These are phyloP conservation scores for Coreoperca whiteheadi DNA, from an alignment of 2,113 vertebrate species.

Conservation along the genomic window DNA sequence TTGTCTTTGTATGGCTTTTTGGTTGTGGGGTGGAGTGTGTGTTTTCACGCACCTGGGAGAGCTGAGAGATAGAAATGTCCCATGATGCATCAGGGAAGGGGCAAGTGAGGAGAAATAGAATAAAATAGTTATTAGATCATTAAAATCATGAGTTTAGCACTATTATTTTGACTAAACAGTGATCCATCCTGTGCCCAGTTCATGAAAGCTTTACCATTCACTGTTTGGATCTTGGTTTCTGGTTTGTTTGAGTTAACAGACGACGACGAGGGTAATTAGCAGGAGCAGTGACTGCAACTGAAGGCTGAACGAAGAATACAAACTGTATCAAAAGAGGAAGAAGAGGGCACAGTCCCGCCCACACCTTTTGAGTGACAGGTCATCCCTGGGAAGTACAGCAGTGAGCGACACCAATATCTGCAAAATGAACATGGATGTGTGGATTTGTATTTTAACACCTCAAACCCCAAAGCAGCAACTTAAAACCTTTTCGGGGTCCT, in stretches of 20 bases:
- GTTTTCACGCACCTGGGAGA: constrained; percentile 78
- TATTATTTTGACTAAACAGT: neutral
- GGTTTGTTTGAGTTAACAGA: constrained; percentile 1
- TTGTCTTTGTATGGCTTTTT: constrained; percentile 1
- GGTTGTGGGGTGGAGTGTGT: constrained; percentile 2
- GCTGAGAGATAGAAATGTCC: constrained; percentile 64
- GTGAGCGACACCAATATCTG: neutral
- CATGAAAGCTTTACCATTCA: constrained; percentile 15
- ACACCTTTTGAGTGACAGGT: constrained; percentile 18
- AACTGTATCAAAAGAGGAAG: neutral
- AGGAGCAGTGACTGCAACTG: constrained; percentile 1
- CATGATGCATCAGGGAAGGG: constrained; percentile 47
- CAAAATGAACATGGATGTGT: neutral
- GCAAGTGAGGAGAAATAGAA: constrained; percentile 5
- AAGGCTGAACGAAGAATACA: constrained; percentile 4
- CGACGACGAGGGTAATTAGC: neutral
- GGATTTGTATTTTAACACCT: neutral
- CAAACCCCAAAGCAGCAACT: neutral
- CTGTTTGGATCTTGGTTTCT: neutral
- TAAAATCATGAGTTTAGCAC: neutral
- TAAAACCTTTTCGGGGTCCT: neutral
- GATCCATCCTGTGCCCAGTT: neutral
- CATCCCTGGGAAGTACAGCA: neutral
- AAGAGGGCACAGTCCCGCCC: neutral
- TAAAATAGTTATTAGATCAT: constrained; percentile 6